Base-by-base conservation (phyloP, 2,797 vertebrate species). In the Syngnathus acus region DNA sequence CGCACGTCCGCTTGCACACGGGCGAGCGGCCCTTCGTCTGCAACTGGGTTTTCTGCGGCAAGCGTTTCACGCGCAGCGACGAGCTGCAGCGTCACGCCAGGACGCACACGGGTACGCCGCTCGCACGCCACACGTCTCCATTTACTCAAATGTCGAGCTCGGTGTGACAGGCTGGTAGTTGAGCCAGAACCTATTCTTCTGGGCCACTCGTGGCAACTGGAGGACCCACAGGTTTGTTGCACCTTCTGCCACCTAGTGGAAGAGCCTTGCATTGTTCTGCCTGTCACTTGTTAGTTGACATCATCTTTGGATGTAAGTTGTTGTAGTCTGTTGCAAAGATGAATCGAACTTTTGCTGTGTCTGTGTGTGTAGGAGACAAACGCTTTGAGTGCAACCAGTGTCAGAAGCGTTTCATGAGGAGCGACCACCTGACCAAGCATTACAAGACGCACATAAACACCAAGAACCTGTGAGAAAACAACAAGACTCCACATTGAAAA, bases 391-490 rank as follows among this genome's bases (percentile, higher is more conserved):
- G 96, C 40, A 92, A 87, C 32, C 96, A 98, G 87, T 99, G 96
- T 92, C 96, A 98, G 93, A 98, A 98, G 74, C 95, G 95, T 77
- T 98, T 98, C 92, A 98, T 98, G 94, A 88, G 96, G 88, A 98
- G 95, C 16, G 95, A 98, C 88, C 96, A 98, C 84, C 93, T 98
- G 79, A 97, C 95, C 21, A 98, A 98, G 91, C 96, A 98, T 91
- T 98, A 95, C 78, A 99, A 99, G 88, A 99, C 96, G 60, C 96
- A 99, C 90, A 93, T 99, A 84, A 95, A 95, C 92, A 95, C 94
- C 82, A 99, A 98, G 92, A 97, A 95, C 92, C 90, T 99, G 91
- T 98, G 87, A 92, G 82, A 53, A 43, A n/a, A 17, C 70, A 57
- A 17, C 26, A 14, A 16, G 53, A 23, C 9, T 26, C 13, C 61